Conservation (phyloP, 2,113 vertebrate genomes). For the Anarhynchus alexandrinus region DNA sequence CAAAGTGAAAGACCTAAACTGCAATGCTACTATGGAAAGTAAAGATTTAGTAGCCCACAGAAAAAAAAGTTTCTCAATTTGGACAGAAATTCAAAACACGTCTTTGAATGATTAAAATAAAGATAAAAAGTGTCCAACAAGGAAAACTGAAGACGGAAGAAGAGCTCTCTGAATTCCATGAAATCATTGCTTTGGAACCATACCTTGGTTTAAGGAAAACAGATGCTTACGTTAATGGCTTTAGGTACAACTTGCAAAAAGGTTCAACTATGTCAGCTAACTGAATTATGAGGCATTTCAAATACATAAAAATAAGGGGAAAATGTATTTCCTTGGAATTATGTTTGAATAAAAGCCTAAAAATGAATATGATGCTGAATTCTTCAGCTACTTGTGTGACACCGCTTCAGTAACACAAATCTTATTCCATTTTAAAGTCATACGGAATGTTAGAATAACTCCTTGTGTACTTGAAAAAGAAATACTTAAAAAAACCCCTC, state of each 20-base stretch:
- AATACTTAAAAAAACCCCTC: fast-evolving
- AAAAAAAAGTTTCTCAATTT: not conserved
- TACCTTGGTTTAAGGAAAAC: not conserved
- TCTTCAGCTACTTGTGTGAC: not conserved
- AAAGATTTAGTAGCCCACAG: not conserved
- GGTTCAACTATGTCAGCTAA: not conserved
- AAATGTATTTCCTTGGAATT: not conserved
- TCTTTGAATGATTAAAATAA: not conserved
- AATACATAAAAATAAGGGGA: not conserved
- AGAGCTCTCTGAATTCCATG: not conserved
- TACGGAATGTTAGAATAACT: not conserved
- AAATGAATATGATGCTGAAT: not conserved
- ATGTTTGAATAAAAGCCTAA: not conserved
- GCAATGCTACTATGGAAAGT: not conserved
- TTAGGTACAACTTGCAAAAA: not conserved
- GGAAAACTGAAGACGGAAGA: not conserved
- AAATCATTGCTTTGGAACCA: not conserved
- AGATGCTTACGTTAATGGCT: not conserved
- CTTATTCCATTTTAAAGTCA: not conserved
- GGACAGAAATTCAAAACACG: not conserved
- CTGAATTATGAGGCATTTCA: not conserved
- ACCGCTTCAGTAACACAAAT: not conserved
- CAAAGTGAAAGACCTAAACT: not conserved
- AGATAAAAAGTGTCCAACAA: not conserved
- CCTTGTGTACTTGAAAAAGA: not conserved